Conservation (phyloP, 2,888 invertebrate genomes). For the Acanthosepion pharaonis region DNA sequence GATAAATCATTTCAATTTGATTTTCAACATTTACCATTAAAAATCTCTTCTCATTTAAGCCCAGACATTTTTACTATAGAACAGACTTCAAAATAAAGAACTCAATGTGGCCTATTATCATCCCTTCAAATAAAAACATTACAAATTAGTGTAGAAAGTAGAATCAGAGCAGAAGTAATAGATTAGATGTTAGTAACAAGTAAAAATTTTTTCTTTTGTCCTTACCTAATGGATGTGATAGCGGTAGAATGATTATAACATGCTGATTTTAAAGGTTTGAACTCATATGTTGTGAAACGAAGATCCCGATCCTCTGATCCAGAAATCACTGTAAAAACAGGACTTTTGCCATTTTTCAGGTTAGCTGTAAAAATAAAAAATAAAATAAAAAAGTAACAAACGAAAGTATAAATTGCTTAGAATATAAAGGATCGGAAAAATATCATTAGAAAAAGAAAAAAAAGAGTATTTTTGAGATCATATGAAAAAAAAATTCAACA, state of each 20-base stretch:
- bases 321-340: constrained; percentile 34
- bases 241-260: background rate
- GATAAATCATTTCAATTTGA: too few species aligned
- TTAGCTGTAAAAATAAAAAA: background rate
- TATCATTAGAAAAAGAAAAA: background rate
- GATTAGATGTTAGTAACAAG: background rate
- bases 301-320: constrained; percentile 38
- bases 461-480: too few species aligned
- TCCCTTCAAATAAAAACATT: too few species aligned
- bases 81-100: too few species aligned
- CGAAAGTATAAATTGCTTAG: background rate
- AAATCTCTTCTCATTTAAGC: too few species aligned
- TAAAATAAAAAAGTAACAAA: too few species aligned
- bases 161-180: too few species aligned
- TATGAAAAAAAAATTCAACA: too few species aligned
- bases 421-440: background rate
- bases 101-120: too few species aligned
- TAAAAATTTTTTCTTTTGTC: background rate
- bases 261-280: background rate
- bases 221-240: constrained; percentile 43
- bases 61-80: too few species aligned
- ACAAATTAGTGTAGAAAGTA: too few species aligned
- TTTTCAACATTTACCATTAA: too few species aligned
- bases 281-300: background rate
- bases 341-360: constrained; percentile 34